Evolutionary conservation across 2,113 vertebrate genomes (phyloP), one percentile per base, ranked within the genome.

Genomic region (Centropristis striata): DNA sequence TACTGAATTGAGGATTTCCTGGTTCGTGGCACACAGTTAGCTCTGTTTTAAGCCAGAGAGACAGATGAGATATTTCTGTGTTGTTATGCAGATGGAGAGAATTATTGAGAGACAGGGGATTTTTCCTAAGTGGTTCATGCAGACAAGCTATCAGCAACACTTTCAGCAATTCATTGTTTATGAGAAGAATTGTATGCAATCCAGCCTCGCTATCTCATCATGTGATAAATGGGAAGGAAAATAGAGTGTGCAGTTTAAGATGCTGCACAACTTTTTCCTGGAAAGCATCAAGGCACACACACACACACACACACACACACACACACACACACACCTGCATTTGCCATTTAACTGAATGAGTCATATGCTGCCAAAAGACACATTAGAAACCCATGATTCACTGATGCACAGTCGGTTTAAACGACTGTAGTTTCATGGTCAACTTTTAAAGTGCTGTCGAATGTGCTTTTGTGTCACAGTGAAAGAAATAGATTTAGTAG

Each of bases 271-370:
- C 63, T 63, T 74, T 73, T 84, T 85, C 71, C 60, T 87, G 81
- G 84, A 88, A 51, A 88, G 71, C 46, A 1, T 41, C 0, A 9
- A 50, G 0, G 18, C 4, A 25, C 25, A 60, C 37, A 59, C 66
- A 68, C 68, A n/a, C n/a, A n/a, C n/a, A n/a, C n/a, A n/a, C n/a
- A n/a, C n/a, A n/a, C n/a, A n/a, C n/a, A n/a, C n/a, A n/a, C n/a
- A n/a, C n/a, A n/a, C n/a, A n/a, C n/a, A n/a, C n/a, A n/a, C 37
- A 59, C 66, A 68, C 68, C 70, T 85, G 79, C 68, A 65, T 74
- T 60, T 83, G 57, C 28, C 55, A 83, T 87, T 66, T 39, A 57
- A 23, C 5, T 47, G 18, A 57, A 37, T 14, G 5, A 68, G 39
- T 65, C 32, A 36, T 21, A 39, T n/a, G 27, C 28, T 55, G 72